These are phyloP conservation scores for Aplocera efformata DNA, from an alignment of 2,888 invertebrate species.

Conservation along the genomic window DNA sequence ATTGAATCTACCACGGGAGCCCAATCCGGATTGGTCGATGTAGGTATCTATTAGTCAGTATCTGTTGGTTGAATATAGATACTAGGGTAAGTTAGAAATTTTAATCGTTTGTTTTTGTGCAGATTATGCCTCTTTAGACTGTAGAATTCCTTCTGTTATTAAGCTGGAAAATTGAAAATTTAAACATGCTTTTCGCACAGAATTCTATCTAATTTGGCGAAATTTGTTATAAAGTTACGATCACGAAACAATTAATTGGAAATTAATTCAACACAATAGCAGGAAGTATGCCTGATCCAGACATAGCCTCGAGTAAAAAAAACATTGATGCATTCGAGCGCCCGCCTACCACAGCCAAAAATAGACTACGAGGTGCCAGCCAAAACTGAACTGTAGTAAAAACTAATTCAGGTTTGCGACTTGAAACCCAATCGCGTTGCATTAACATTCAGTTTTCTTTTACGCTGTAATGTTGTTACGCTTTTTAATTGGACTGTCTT, in stretches of 20 bases:
- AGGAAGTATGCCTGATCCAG: conserved; percentile 70
- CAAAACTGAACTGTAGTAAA: background rate
- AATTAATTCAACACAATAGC: conserved; percentile 63
- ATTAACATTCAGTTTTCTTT: conserved; percentile 18
- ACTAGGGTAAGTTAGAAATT: no score
- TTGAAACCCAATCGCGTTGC: conserved; percentile 2
- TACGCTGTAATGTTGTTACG: conserved; percentile 1
- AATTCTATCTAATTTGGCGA: no score
- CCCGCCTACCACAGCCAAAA: conserved; percentile 80
- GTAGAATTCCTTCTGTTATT: no score
- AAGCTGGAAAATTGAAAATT: no score
- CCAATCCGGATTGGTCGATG: no score
- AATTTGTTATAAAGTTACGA: background rate
- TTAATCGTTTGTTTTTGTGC: no score
- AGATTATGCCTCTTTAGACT: no score
- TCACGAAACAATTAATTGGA: conserved; percentile 47
- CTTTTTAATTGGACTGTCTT: conserved; percentile 18
- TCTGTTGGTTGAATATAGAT: no score
- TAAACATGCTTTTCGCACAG: no score
- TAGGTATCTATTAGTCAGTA: no score
- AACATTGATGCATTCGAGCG: conserved; percentile 63
- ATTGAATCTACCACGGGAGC: no score
- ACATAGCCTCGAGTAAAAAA: conserved; percentile 60
- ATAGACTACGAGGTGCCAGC: conserved; percentile 46
- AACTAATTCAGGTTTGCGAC: conserved; percentile 3